Conservation (phyloP, 2,797 vertebrate genomes). For the Champsocephalus gunnari region DNA sequence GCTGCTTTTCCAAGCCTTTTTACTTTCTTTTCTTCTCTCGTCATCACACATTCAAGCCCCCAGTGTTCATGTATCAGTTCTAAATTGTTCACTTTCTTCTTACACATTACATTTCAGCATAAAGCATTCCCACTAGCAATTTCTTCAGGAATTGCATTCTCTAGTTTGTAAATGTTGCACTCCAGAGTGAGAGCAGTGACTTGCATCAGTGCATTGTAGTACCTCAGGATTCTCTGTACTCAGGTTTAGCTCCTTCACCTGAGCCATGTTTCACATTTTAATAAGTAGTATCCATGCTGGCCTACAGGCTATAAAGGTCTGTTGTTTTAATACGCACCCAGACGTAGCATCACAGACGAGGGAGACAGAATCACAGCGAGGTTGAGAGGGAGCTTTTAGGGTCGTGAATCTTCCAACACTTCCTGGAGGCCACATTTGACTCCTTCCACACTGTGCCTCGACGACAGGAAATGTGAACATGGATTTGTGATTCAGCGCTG, state of each 20-base stretch:
- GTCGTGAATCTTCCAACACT: constrained; percentile 23
- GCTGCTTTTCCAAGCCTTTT: no score
- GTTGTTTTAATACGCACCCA: constrained; percentile 69
- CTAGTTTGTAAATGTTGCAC: background rate
- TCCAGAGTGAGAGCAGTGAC: constrained; percentile 4
- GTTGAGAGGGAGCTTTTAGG: background rate
- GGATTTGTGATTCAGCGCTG: constrained; percentile 29
- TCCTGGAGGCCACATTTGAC: constrained; percentile 42
- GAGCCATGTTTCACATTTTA: constrained; percentile 41
- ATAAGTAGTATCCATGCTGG: background rate
- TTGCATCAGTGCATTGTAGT: constrained; percentile 19
- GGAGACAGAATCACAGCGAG: constrained; percentile 13
- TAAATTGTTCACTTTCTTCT: no score
- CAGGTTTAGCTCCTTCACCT: constrained; percentile 26
- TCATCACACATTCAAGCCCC: no score
- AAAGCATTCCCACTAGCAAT: no score
- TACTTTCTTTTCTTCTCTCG: no score
- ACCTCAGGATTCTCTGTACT: background rate
- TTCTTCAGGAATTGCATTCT: no score
- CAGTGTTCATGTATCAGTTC: no score
- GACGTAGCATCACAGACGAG: constrained; percentile 19
- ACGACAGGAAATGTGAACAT: constrained; percentile 29
- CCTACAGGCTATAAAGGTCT: constrained; percentile 38
- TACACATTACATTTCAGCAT: no score
- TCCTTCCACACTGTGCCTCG: constrained; percentile 19